A percentile compares a stretch with the other conserved stretches of the same genome.
Conservation (phyloP, 2,888 invertebrate species). For the Hirudinaria manillensis region DNA sequence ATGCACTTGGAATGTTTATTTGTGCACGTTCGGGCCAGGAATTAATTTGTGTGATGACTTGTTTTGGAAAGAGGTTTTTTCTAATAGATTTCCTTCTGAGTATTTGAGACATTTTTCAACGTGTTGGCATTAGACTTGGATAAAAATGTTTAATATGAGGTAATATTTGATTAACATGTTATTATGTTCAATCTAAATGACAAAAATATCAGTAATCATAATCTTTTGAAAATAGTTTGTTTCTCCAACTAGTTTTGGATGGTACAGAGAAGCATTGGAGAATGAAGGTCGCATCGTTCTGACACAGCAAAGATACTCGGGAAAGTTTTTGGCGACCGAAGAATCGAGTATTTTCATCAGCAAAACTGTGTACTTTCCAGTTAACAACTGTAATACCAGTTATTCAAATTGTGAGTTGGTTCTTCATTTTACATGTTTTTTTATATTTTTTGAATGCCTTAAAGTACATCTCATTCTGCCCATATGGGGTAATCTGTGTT, state of each 20-base stretch:
- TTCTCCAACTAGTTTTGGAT: not conserved
- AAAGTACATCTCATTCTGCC: no score
- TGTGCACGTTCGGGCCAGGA: not conserved
- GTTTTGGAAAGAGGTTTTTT: not conserved
- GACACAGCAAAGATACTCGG: not conserved
- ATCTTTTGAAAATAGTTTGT: no score
- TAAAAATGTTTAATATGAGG: no score
- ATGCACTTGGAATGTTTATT: not conserved
- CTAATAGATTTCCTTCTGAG: not conserved
- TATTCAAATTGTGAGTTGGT: no score
- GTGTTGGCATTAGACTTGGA: not conserved
- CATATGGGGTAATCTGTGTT: no score
- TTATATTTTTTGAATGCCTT: no score
- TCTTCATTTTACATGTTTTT: no score
- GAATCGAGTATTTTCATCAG: slow-evolving; percentile 1
- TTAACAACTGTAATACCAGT: not conserved
- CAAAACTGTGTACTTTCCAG: not conserved
- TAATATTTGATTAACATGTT: no score
- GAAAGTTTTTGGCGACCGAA: not conserved
- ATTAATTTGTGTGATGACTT: not conserved
- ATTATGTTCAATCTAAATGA: no score
- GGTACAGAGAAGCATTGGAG: slow-evolving; percentile 6
- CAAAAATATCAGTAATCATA: no score
- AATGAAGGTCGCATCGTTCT: not conserved
- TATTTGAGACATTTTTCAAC: not conserved